phyloP scores from a whole-genome alignment of 53 echinoderm and acorn worm genomes.

The Luidia sarsii region DNA sequence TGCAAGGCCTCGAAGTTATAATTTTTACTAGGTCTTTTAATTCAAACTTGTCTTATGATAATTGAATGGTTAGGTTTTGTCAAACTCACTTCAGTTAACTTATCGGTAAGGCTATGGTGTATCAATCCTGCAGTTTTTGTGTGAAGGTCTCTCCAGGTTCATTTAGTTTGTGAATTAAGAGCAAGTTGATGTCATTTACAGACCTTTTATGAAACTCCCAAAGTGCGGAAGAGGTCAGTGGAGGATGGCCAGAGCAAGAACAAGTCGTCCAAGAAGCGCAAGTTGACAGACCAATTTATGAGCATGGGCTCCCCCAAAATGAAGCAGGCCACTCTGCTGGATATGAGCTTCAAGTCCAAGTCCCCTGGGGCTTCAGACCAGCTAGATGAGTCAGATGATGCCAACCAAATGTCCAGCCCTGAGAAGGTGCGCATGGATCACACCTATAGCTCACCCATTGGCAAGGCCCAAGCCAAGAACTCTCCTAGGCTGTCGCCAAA shows the following conservation, averaged over 20 bases:
- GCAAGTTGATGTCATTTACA: too few species aligned
- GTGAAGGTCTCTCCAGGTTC: too few species aligned
- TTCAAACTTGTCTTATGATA: too few species aligned
- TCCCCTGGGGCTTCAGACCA: background rate
- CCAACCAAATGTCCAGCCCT: conserved; percentile 62
- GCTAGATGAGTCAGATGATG: background rate
- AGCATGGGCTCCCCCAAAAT: background rate
- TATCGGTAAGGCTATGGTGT: too few species aligned
- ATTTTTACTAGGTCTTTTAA: too few species aligned
- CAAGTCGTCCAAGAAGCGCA: conserved; percentile 51
- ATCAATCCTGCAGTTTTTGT: too few species aligned
- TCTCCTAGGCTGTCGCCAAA: conserved; percentile 21
- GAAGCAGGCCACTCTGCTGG: conserved; percentile 46
- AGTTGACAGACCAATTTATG: conserved; percentile 26
- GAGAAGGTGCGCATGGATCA: conserved; percentile 88
- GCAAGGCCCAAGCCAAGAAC: background rate
- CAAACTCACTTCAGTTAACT: too few species aligned
- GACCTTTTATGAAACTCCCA: conserved; percentile 32
- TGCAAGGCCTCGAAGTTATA: too few species aligned
- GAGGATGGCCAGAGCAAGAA: background rate
- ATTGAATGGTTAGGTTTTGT: too few species aligned
- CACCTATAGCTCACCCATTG: conserved; percentile 81
- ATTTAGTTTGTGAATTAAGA: too few species aligned
- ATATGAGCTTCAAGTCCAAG: conserved; percentile 40
- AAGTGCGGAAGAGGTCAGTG: conserved; percentile 17